Evolutionary conservation across 2,113 vertebrate genomes (phyloP), one percentile per base, ranked within the genome.

Genomic region (Dendrocopos noguchii): DNA sequence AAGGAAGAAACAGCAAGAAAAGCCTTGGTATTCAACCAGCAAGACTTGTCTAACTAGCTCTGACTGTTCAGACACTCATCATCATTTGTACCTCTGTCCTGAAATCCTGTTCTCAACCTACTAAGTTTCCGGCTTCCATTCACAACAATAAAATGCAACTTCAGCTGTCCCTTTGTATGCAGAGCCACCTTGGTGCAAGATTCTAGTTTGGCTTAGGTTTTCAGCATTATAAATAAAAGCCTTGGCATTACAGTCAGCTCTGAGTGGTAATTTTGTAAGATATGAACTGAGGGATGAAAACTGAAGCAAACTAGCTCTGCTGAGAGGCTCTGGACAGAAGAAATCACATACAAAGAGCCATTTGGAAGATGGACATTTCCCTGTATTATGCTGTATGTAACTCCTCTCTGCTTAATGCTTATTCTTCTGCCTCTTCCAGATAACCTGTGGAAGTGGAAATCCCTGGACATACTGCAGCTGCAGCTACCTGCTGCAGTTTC

Each of bases 161-260:
- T 89, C 91, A 95, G 91, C 91, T 72, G 36, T 78, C 90, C 84
- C 63, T 84, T 6, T 88, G 65, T 91, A 88, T 53, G 80, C 87
- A 88, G 93, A 88, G 87, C 67, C 44, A 93, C 73, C 74, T 81
- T 7, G 68, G 74, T 67, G 61, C 36, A 88, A 67, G 74, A 78
- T 55, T 65, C 56, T 75, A 88, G 88, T 93, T 92, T 94, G 89
- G 34, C 92, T 92, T 93, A 94, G 89, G 66, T 94, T 88, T 91
- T 71, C 66, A 42, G 63, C 81, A 31, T 84, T 88, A 93, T 92
- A 88, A 91, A 81, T 92, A 87, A 91, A 81, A 81, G 91, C 87
- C 94, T 96, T 93, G 94, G 77, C 68, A 75, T 80, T 93, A 71
- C 66, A 84, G 84, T 78, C 84, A 79, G 11, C 66, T 86, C 66